phyloP scores from a whole-genome alignment of 1,140 invertebrate species.

The Leptopilina boulardi region DNA sequence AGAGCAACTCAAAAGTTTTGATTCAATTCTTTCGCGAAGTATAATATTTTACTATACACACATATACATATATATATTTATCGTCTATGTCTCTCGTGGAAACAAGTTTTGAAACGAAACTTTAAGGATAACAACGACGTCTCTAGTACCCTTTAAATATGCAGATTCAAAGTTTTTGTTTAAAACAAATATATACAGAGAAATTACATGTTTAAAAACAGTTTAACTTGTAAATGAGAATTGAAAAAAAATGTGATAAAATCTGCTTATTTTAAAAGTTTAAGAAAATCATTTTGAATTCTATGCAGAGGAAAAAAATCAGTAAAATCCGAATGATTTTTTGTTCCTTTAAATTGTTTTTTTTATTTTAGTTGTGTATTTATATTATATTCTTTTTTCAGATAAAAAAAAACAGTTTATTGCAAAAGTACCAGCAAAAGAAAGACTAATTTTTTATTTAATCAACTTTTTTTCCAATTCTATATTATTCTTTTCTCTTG shows the following conservation, averaged over 20 bases:
- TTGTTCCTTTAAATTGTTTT: too few species aligned
- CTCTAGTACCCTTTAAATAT: slow-evolving; percentile 15
- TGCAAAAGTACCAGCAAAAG: too few species aligned
- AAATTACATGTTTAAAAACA: slow-evolving; percentile 2
- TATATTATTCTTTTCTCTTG: too few species aligned
- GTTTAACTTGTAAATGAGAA: neutral
- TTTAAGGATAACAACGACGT: neutral
- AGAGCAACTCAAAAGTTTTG: slow-evolving; percentile 9
- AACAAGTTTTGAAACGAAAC: slow-evolving; percentile 8
- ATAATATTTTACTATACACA: neutral
- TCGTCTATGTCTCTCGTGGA: neutral
- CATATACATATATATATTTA: neutral
- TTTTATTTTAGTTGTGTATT: too few species aligned
- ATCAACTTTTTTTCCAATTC: too few species aligned
- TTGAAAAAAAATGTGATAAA: neutral
- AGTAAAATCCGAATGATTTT: too few species aligned
- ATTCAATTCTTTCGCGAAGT: slow-evolving; percentile 7
- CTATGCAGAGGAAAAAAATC: neutral
- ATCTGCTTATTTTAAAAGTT: neutral
- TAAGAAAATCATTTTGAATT: neutral
- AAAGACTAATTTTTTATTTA: too few species aligned
- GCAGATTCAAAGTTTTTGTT: neutral
- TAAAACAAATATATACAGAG: too few species aligned
- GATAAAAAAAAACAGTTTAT: too few species aligned
- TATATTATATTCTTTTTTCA: too few species aligned